Evolutionary conservation across 2,113 vertebrate genomes (phyloP).

Genomic region (Platysteira castanea): DNA sequence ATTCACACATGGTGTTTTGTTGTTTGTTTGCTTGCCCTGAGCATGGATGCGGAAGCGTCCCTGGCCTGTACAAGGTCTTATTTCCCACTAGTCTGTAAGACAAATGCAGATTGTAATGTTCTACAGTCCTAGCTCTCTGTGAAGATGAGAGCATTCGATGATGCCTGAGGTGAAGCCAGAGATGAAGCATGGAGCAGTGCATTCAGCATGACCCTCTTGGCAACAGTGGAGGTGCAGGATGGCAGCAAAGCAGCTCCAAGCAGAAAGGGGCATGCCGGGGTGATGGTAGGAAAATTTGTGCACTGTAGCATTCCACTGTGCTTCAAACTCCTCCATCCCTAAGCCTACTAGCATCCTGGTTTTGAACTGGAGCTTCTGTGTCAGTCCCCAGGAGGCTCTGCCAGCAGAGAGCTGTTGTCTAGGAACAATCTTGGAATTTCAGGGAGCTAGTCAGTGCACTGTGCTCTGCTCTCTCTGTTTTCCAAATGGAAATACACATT

Average conservation of each 20-base stretch:
- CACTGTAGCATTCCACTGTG: neutral
- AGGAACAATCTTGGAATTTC: neutral
- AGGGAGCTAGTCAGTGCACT: neutral
- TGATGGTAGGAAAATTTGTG: neutral
- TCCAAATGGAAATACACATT: neutral
- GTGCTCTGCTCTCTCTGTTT: neutral
- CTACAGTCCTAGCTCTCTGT: neutral
- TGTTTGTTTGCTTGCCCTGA: neutral
- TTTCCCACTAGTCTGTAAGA: neutral
- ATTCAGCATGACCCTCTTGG: neutral
- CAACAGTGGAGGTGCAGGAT: neutral
- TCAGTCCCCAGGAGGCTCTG: neutral
- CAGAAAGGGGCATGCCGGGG: accelerated
- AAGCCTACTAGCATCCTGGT: neutral
- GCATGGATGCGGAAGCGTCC: accelerated
- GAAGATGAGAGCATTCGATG: neutral
- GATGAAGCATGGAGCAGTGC: neutral
- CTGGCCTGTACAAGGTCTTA: neutral
- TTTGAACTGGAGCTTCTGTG: neutral
- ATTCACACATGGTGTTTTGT: neutral
- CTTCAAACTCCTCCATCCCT: neutral
- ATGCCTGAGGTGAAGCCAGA: neutral
- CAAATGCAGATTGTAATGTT: neutral
- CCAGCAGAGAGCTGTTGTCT: neutral
- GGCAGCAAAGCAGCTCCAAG: neutral